Base-by-base conservation (phyloP, 2,797 vertebrate species). In the Lateolabrax maculatus region DNA sequence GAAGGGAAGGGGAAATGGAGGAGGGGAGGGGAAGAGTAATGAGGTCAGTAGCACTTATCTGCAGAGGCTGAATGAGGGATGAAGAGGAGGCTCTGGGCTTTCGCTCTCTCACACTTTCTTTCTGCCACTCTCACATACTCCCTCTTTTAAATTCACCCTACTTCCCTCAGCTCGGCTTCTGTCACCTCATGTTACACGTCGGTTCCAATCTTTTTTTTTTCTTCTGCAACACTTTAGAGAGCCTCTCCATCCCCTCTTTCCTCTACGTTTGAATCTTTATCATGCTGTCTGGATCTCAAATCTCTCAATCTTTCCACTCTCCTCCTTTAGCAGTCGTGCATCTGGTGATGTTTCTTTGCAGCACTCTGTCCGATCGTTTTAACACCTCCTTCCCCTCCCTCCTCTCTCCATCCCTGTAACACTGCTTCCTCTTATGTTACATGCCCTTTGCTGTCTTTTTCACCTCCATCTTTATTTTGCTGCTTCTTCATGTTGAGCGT, bases 21-120 rank as follows among this genome's bases (percentile, higher is more conserved):
- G 53, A 15, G 31, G 46, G 21, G 34, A 5, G 34, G 43, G n/a
- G 18, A 37, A 16, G 76, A 71, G 80, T 77, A 86, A 90, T 85
- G 80, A 89, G 88, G 88, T 91, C 88, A 91, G 77, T 77, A 23
- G 79, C 79, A 79, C 81, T 88, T 84, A 71, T 83, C 78, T 81
- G 65, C 77, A 71, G 55, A 70, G 48, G 61, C 75, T 82, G 75
- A 67, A 62, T 41, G 62, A 83, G 23, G 44, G 83, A 88, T 84
- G 71, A 72, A 31, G 82, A 51, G 64, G 79, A 84, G 2, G 85
- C 82, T 89, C 51, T 5, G 60, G 68, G 77, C 58, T 69, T 62
- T 58, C 46, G 4, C 75, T 18, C 51, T 11, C 64, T 72, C 62
- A 60, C 70, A 65, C 69, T 51, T 36, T 44, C 58, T 25, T 58